Evolutionary conservation across 2,113 vertebrate genomes (phyloP).

Genomic region (Pangasianodon gigas): DNA sequence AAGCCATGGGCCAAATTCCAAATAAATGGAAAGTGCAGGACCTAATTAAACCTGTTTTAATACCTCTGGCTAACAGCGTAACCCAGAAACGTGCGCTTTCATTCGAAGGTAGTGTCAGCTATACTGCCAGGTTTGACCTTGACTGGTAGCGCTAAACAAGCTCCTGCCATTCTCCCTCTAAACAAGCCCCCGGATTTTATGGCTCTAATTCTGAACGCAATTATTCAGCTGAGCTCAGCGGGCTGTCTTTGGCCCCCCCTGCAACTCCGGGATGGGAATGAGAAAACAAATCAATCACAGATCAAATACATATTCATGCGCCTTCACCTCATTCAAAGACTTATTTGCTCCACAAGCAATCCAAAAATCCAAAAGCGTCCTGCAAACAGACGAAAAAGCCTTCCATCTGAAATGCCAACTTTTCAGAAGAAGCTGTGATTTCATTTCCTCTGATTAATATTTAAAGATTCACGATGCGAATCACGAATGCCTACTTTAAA

Average conservation of each 20-base stretch:
- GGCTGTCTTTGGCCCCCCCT: not conserved
- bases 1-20: not conserved
- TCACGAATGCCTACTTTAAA: not conserved
- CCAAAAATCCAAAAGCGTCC: not conserved
- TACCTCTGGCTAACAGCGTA: constrained; percentile 3
- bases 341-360: constrained; percentile 8
- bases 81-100: constrained; percentile 4
- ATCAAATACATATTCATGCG: constrained; percentile 50
- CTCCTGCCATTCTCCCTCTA: constrained; percentile 17
- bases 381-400: not conserved
- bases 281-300: constrained; percentile 43
- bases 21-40: not conserved
- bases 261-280: constrained; percentile 1
- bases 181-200: constrained; percentile 36
- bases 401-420: not conserved
- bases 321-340: constrained; percentile 5
- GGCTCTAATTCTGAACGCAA: constrained; percentile 43
- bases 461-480: not conserved
- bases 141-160: constrained; percentile 34
- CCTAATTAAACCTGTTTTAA: constrained; percentile 33
- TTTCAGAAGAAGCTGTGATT: not conserved
- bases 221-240: constrained; percentile 35
- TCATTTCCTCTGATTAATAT: not conserved
- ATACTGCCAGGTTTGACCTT: constrained; percentile 22
- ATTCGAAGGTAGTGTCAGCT: constrained; percentile 8